Conservation (phyloP, 2,888 invertebrate species). For the Stratiomys singularior region DNA sequence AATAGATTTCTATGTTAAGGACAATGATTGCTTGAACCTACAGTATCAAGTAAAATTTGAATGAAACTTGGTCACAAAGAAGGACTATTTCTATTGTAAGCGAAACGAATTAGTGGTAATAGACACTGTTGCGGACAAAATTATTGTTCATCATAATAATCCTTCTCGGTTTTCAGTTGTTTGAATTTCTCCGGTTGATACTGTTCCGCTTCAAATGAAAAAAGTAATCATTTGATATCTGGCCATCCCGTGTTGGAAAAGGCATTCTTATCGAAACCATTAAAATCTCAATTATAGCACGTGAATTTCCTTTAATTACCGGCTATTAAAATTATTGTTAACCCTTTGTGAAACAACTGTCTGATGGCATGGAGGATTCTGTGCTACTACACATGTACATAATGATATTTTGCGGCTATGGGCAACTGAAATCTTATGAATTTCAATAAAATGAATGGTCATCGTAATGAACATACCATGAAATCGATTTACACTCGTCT, state of each 20-base stretch:
- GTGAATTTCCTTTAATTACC: constrained; percentile 48
- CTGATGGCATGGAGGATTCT: neutral
- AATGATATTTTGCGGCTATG: no score
- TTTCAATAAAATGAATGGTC: no score
- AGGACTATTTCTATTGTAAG: no score
- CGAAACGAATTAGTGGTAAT: no score
- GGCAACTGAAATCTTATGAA: no score
- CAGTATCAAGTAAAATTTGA: neutral
- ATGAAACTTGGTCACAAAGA: no score
- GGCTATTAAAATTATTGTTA: constrained; percentile 48
- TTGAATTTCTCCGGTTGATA: neutral
- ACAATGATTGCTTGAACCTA: neutral
- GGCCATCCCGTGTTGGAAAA: constrained; percentile 41
- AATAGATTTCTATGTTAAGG: neutral
- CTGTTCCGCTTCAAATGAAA: constrained; percentile 18
- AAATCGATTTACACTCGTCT: no score
- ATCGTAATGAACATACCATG: no score
- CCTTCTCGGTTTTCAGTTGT: neutral
- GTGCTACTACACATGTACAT: neutral
- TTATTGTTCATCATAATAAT: no score
- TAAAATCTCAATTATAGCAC: constrained; percentile 50
- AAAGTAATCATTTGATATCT: constrained; percentile 44
- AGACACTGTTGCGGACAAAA: no score
- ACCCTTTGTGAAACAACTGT: constrained; percentile 43
- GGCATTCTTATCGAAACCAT: constrained; percentile 45